Conservation (phyloP, 2,113 vertebrate species). For the Toxostoma redivivum region DNA sequence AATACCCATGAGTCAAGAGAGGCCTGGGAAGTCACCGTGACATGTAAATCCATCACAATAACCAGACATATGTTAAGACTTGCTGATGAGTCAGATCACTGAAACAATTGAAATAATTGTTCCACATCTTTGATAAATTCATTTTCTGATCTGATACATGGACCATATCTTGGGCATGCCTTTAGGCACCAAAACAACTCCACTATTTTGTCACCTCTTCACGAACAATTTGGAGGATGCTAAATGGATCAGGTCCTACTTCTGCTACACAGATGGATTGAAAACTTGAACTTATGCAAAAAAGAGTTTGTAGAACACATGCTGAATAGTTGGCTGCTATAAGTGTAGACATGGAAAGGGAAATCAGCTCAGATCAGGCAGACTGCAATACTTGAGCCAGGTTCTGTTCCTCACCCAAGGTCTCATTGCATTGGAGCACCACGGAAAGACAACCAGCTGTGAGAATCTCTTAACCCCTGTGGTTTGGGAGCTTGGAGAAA, state of each 20-base stretch:
- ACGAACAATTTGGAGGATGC: not conserved
- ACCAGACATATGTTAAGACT: not conserved
- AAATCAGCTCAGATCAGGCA: not conserved
- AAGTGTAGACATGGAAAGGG: not conserved
- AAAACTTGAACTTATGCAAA: not conserved
- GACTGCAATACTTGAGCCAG: not conserved
- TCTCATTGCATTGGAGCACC: not conserved
- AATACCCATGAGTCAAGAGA: not conserved
- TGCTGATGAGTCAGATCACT: not conserved
- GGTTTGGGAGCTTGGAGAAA: not conserved
- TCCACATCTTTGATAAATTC: not conserved
- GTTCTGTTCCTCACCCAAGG: not conserved
- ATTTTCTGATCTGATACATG: not conserved
- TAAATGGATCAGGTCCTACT: not conserved
- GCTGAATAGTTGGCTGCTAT: not conserved
- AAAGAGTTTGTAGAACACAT: not conserved
- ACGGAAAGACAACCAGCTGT: accelerated
- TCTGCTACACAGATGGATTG: not conserved
- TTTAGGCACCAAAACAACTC: not conserved
- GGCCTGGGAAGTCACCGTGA: not conserved
- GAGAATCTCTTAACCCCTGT: not conserved
- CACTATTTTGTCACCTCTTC: not conserved
- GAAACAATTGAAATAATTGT: not conserved
- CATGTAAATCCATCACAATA: not conserved
- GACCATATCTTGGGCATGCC: not conserved